Conservation (phyloP, 2,113 vertebrate species). For the Heliornis fulica region DNA sequence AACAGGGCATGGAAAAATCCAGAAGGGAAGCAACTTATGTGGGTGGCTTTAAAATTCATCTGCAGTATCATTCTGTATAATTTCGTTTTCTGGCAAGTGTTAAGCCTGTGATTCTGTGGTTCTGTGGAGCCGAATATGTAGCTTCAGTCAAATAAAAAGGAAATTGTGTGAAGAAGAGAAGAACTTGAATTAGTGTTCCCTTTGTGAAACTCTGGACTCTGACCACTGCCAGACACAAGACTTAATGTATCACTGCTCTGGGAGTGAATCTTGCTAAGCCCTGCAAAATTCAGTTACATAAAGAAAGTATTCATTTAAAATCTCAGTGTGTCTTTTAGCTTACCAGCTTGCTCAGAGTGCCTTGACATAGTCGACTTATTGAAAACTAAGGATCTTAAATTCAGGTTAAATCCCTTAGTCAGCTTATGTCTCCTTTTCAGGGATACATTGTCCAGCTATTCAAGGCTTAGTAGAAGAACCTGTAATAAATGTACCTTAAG, state of each 20-base stretch:
- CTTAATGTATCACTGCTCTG: background rate
- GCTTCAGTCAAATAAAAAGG: background rate
- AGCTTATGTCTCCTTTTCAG: conserved; percentile 12
- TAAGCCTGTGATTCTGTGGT: too few species aligned
- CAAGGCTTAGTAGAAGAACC: background rate
- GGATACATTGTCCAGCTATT: background rate
- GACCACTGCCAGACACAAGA: background rate
- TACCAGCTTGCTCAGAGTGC: background rate
- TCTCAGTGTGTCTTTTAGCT: background rate
- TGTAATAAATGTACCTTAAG: background rate
- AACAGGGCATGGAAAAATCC: background rate
- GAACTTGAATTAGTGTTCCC: background rate
- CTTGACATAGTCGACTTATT: conserved; percentile 5
- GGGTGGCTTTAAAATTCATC: conserved; percentile 18
- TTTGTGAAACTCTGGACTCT: background rate
- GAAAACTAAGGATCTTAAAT: conserved; percentile 44
- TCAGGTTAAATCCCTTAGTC: conserved; percentile 26
- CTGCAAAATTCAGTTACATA: background rate
- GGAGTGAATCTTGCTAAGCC: background rate
- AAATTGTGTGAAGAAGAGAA: background rate
- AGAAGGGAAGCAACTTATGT: background rate
- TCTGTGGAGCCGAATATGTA: background rate
- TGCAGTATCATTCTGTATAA: background rate
- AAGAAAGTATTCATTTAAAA: conserved; percentile 35
- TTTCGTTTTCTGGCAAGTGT: background rate